These are phyloP conservation scores for Dendroctonus valens DNA, from an alignment of 1,140 invertebrate species.

Conservation along the genomic window DNA sequence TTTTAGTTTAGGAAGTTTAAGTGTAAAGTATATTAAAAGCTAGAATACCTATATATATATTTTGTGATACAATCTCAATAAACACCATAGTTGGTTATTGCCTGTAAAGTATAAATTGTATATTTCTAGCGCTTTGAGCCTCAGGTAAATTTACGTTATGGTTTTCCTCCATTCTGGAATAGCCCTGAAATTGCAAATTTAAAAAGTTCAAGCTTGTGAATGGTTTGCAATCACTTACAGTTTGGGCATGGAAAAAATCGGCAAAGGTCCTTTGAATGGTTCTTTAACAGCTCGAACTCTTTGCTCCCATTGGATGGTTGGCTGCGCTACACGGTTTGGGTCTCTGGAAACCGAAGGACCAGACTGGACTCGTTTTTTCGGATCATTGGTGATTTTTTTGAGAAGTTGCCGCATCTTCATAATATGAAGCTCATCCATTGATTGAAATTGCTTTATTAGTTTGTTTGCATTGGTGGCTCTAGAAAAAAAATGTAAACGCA, in stretches of 20 bases:
- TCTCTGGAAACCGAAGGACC: conserved; percentile 37
- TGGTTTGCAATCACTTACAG: conserved; percentile 35
- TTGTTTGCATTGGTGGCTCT: conserved; percentile 42
- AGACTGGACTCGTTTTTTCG: conserved; percentile 30
- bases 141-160: conserved; percentile 10
- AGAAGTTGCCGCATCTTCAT: conserved; percentile 36
- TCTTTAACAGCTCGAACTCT: conserved; percentile 31
- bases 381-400: conserved; percentile 19
- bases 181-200: conserved; percentile 30
- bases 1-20: no score
- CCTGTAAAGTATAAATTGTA: no score
- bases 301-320: conserved; percentile 45
- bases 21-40: no score
- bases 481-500: conserved; percentile 19
- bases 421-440: conserved; percentile 42
- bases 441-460: conserved; percentile 45
- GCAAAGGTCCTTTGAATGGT: conserved; percentile 6
- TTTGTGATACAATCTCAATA: no score
- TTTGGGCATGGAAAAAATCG: conserved; percentile 35
- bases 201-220: neutral
- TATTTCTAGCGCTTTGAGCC: no score
- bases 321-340: conserved; percentile 41
- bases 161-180: conserved; percentile 43
- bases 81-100: no score
- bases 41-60: no score